Conservation (phyloP, 1,140 invertebrate species). For the Neotoxoptera formosana region DNA sequence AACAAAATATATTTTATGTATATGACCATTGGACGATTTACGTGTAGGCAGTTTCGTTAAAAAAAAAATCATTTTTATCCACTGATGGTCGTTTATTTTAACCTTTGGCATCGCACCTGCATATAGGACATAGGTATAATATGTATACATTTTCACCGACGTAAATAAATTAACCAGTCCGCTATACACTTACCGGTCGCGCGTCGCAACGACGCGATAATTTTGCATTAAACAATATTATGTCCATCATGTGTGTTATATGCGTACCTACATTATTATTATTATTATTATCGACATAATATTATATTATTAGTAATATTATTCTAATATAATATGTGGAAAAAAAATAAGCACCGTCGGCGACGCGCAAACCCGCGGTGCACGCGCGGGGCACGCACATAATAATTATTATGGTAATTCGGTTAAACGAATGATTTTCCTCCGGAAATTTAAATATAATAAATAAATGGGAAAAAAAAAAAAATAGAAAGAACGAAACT, state of each 20-base stretch:
- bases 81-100: background rate
- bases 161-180: background rate
- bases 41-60: slow-evolving; percentile 1
- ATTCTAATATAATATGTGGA: background rate
- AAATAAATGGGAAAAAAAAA: background rate
- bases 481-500: slow-evolving; percentile 19
- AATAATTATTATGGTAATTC: slow-evolving; percentile 25
- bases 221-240: background rate
- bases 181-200: background rate
- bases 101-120: background rate
- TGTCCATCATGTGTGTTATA: background rate
- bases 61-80: background rate
- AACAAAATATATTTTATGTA: background rate
- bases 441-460: slow-evolving; percentile 14
- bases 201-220: background rate
- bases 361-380: background rate
- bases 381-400: background rate
- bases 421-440: slow-evolving; percentile 1
- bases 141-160: background rate
- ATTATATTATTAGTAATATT: background rate
- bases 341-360: background rate
- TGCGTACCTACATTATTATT: too few relatives aligned
- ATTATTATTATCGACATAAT: background rate
- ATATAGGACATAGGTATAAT: too few relatives aligned
- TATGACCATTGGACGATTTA: background rate